A percentile compares a stretch with the other conserved stretches of the same genome.
These are phyloP conservation scores for Pachyramphus minor DNA, from an alignment of 2,113 vertebrate genomes.

Conservation along the genomic window DNA sequence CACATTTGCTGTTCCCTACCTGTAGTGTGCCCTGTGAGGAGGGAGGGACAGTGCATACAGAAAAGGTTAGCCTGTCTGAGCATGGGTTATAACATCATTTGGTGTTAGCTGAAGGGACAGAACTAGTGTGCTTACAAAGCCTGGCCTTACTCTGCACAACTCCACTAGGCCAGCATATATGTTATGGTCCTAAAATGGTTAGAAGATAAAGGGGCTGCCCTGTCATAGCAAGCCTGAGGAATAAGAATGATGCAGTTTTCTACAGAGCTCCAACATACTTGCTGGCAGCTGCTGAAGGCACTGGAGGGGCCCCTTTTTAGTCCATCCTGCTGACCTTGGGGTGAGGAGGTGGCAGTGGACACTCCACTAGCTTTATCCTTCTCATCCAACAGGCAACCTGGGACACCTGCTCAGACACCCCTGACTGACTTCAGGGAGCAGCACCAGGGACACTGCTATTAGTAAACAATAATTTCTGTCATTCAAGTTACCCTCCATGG, in stretches of 20 bases:
- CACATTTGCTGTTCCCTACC: neutral
- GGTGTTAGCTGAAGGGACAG: neutral
- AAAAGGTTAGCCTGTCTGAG: neutral
- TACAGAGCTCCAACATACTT: neutral
- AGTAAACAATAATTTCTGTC: neutral
- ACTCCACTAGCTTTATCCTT: neutral
- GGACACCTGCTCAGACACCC: neutral
- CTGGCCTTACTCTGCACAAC: neutral
- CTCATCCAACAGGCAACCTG: neutral
- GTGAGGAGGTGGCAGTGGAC: neutral
- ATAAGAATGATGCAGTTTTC: neutral
- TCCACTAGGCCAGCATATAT: fast-evolving
- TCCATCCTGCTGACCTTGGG: neutral
- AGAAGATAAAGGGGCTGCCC: neutral
- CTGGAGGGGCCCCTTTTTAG: neutral
- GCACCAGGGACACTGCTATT: neutral
- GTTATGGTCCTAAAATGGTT: neutral
- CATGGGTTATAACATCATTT: no score
- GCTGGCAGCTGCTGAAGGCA: neutral
- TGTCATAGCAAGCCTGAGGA: neutral
- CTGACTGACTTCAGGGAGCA: neutral
- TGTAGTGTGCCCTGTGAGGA: fast-evolving
- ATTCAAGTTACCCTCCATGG: neutral
- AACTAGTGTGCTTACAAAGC: neutral
- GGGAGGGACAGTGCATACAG: neutral